A percentile compares a stretch with the other conserved stretches of the same genome.
Conservation (phyloP, 92 coral and sea anemone genomes). For the Chrysogorgia sp. region DNA sequence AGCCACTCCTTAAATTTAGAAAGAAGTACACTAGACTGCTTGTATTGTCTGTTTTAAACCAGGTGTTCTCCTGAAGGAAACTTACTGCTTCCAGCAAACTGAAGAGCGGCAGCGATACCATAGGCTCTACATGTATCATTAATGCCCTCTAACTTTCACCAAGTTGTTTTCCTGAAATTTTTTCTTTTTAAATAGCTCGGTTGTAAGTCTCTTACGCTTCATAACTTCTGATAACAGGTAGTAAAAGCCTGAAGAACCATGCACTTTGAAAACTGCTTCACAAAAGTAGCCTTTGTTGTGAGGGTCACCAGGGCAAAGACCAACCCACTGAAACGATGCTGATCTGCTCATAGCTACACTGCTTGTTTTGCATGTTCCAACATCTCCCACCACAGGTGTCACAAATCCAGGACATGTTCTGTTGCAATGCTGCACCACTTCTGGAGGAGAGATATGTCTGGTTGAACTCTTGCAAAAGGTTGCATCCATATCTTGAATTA, state of each 20-base stretch:
- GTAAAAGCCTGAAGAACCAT: conserved; percentile 8
- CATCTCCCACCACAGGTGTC: too few relatives aligned
- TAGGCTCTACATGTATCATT: not conserved
- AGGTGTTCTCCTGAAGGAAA: not conserved
- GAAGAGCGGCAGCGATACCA: conserved; percentile 20
- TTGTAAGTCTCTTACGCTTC: not conserved
- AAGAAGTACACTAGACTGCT: not conserved
- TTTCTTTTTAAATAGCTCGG: conserved; percentile 1
- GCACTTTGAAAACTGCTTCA: conserved; percentile 9
- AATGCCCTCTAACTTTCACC: not conserved
- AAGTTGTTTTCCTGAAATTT: conserved; percentile 19
- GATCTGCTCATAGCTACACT: conserved; percentile 40
- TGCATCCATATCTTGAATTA: conserved; percentile 23
- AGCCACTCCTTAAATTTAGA: not conserved
- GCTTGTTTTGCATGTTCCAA: conserved; percentile 30
- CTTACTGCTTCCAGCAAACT: not conserved
- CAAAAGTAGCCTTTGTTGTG: conserved; percentile 15
- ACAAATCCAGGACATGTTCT: conserved; percentile 23
- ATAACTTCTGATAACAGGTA: not conserved
- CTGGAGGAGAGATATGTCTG: not conserved
- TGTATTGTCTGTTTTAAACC: not conserved
- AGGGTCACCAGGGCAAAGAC: not conserved
- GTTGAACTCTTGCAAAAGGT: conserved; percentile 13
- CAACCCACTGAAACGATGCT: conserved; percentile 9
- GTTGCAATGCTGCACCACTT: not conserved